phyloP scores from a whole-genome alignment of 2,888 invertebrate genomes.

The Petrolisthes manimaculis region DNA sequence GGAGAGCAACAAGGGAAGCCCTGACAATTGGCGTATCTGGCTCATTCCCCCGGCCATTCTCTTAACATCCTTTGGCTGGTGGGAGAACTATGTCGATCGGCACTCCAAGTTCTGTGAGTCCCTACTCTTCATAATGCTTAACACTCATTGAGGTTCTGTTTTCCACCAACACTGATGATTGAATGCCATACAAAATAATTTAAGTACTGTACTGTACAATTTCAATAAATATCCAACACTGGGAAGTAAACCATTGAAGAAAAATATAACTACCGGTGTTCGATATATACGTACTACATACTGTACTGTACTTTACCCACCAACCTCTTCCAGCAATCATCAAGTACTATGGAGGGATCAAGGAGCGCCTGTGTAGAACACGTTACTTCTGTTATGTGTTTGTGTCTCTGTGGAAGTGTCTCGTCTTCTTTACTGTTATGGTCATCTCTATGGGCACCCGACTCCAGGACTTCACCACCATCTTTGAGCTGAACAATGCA shows the following conservation, averaged over 20 bases:
- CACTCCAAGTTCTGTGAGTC: conserved; percentile 83
- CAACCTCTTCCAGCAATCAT: conserved; percentile 68
- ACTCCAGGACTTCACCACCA: conserved; percentile 66
- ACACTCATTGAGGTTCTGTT: not conserved
- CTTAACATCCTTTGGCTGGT: conserved; percentile 93
- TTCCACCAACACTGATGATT: too few species aligned
- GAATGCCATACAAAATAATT: not conserved
- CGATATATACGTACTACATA: too few species aligned
- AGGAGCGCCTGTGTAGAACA: conserved; percentile 74
- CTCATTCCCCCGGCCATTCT: conserved; percentile 87
- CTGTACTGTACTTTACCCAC: not conserved
- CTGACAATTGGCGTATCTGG: conserved; percentile 79
- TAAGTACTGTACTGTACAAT: not conserved
- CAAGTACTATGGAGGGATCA: conserved; percentile 72
- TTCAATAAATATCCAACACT: not conserved
- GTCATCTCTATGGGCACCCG: conserved; percentile 74
- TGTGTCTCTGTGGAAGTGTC: conserved; percentile 82
- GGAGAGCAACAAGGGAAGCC: conserved; percentile 66
- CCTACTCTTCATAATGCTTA: not conserved
- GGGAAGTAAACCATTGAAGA: not conserved
- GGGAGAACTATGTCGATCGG: conserved; percentile 95
- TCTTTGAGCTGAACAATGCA: conserved; percentile 60
- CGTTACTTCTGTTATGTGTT: conserved; percentile 82
- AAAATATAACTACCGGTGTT: not conserved
- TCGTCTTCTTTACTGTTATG: conserved; percentile 78